Conservation (phyloP, 1,140 invertebrate genomes). For the Monochamus saltuarius region DNA sequence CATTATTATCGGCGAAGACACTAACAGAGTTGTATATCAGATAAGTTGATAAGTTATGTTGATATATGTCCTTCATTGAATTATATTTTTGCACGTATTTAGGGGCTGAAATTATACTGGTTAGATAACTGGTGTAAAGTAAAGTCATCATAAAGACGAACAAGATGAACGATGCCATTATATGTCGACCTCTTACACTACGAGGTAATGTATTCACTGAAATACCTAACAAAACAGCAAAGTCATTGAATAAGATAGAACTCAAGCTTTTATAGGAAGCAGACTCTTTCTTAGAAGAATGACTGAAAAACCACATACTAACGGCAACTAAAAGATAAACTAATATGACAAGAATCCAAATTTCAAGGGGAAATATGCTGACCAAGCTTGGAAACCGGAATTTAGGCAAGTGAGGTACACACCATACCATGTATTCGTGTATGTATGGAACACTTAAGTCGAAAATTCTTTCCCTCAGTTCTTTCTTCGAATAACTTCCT, state of each 20-base stretch:
- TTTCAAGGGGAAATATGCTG: background rate
- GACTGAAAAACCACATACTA: slow-evolving; percentile 6
- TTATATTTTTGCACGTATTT: slow-evolving; percentile 9
- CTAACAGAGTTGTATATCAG: background rate
- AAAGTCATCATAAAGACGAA: slow-evolving; percentile 5
- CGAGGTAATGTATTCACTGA: slow-evolving; percentile 6
- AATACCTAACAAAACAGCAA: slow-evolving; percentile 8
- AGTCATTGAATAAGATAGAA: background rate
- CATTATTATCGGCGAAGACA: background rate
- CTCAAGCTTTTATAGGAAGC: background rate
- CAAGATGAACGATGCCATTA: slow-evolving; percentile 7
- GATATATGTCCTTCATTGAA: slow-evolving; percentile 8
- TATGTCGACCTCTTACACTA: background rate
- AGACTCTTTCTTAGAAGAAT: background rate
- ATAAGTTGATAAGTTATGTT: slow-evolving; percentile 12
- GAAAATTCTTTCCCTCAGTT: background rate
- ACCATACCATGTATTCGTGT: slow-evolving; percentile 13
- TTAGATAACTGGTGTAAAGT: slow-evolving; percentile 6
- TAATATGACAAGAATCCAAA: background rate
- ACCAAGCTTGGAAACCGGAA: slow-evolving; percentile 1
- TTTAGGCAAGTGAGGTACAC: slow-evolving; percentile 9
- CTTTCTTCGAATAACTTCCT: slow-evolving; percentile 5
- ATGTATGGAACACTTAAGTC: slow-evolving; percentile 12
- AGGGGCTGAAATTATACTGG: slow-evolving; percentile 8
- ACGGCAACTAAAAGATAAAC: slow-evolving; percentile 4